Evolutionary conservation across 2,113 vertebrate genomes (phyloP).

Genomic region (Tragelaphus imberbis): DNA sequence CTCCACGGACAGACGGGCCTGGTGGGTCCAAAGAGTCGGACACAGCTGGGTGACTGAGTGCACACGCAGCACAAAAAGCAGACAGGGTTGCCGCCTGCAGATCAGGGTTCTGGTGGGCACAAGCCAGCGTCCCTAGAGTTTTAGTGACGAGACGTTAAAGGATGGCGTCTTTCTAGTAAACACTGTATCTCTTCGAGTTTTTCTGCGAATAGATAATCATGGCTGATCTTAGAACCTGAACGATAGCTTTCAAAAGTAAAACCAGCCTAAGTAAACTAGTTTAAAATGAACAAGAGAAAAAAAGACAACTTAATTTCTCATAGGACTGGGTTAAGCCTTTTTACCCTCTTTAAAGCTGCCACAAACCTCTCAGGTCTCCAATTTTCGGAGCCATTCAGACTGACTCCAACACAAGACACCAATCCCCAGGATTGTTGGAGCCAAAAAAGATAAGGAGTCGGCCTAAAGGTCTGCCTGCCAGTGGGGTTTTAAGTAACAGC

Average conservation of each 20-base stretch:
- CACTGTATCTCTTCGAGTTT: background rate
- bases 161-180: background rate
- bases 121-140: fast-evolving
- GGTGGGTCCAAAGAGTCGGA: background rate
- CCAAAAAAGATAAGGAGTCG: background rate
- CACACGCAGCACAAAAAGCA: background rate
- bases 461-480: background rate
- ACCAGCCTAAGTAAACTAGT: background rate
- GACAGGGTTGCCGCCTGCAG: background rate
- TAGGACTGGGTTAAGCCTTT: background rate
- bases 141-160: background rate
- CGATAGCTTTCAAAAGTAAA: background rate
- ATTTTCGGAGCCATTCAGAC: background rate
- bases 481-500: background rate
- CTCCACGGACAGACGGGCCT: background rate
- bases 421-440: background rate
- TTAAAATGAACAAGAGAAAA: background rate
- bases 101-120: background rate
- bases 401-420: fast-evolving
- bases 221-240: background rate
- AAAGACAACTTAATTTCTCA: background rate
- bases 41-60: background rate
- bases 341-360: background rate
- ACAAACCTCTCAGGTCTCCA: background rate
- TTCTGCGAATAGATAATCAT: background rate